A percentile compares a stretch with the other conserved stretches of the same genome.
phyloP scores from a whole-genome alignment of 1,140 invertebrate species.

The Trachelipus rathkii region DNA sequence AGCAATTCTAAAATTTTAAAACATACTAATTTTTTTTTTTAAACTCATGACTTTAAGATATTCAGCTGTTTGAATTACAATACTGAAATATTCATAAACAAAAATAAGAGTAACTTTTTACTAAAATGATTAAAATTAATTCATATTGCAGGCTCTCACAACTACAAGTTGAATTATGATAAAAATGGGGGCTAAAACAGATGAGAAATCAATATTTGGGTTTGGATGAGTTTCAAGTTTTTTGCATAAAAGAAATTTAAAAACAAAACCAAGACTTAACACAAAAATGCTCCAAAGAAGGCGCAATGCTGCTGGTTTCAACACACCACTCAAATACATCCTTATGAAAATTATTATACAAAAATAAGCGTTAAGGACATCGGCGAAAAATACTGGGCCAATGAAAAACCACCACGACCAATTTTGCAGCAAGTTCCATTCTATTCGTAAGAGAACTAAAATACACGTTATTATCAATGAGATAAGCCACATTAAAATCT shows the following conservation, averaged over 20 bases:
- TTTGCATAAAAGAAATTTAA: constrained; percentile 86
- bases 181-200: constrained; percentile 87
- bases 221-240: constrained; percentile 73
- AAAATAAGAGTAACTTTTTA: too few species aligned
- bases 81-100: too few species aligned
- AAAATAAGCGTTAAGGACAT: constrained; percentile 89
- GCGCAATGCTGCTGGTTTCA: constrained; percentile 70
- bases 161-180: constrained; percentile 83
- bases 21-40: too few species aligned
- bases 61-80: too few species aligned
- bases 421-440: constrained; percentile 48
- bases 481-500: constrained; percentile 83
- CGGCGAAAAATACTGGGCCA: constrained; percentile 81
- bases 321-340: constrained; percentile 75
- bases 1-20: too few species aligned
- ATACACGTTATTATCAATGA: constrained; percentile 78
- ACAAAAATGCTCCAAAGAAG: constrained; percentile 80
- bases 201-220: constrained; percentile 70
- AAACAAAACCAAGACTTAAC: constrained; percentile 78
- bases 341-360: constrained; percentile 89
- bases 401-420: constrained; percentile 73
- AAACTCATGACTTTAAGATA: too few species aligned
- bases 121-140: not conserved
- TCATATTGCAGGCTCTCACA: constrained; percentile 68
- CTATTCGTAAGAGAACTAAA: constrained; percentile 64